These are phyloP conservation scores for Ectemnius cavifrons DNA, from an alignment of 2,888 invertebrate species.

Conservation along the genomic window DNA sequence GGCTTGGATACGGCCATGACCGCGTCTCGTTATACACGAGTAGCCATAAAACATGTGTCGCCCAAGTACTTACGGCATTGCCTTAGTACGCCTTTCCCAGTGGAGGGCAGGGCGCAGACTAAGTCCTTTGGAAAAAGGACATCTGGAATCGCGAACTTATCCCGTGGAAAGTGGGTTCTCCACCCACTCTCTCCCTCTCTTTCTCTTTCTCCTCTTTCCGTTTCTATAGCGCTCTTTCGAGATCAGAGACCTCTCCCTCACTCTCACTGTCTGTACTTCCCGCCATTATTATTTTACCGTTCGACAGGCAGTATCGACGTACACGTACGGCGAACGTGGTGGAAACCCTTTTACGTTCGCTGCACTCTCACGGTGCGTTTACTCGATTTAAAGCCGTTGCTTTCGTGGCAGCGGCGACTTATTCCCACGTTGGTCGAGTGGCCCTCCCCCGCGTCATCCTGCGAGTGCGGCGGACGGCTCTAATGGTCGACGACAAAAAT, in stretches of 20 bases:
- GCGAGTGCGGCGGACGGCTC: conserved; percentile 40
- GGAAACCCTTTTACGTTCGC: conserved; percentile 64
- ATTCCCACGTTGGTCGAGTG: conserved; percentile 5
- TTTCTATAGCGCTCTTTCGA: not conserved
- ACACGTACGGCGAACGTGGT: conserved; percentile 68
- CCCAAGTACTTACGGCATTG: conserved; percentile 1
- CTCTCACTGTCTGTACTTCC: conserved; percentile 47
- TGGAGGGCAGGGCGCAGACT: conserved; percentile 28
- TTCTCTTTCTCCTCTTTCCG: not conserved
- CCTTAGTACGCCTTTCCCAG: conserved; percentile 15
- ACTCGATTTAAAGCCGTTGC: conserved; percentile 64
- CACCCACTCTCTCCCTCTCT: not conserved
- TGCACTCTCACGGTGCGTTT: conserved; percentile 57
- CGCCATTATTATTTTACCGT: conserved; percentile 71
- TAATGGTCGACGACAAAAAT: conserved; percentile 62
- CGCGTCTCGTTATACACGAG: conserved; percentile 38
- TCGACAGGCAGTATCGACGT: conserved; percentile 65
- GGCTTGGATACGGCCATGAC: conserved; percentile 16
- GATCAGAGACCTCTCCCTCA: not conserved
- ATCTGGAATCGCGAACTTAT: conserved; percentile 27
- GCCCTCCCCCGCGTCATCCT: conserved; percentile 13
- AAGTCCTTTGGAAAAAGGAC: conserved; percentile 48
- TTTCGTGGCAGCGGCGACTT: conserved; percentile 9
- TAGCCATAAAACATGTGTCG: conserved; percentile 46
- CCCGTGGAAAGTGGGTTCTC: conserved; percentile 30